Percentiles rank a stretch among this genome's conserved stretches.
These are phyloP conservation scores for Tryphoninae sp. DNA, from an alignment of 2,888 invertebrate species.

Conservation along the genomic window DNA sequence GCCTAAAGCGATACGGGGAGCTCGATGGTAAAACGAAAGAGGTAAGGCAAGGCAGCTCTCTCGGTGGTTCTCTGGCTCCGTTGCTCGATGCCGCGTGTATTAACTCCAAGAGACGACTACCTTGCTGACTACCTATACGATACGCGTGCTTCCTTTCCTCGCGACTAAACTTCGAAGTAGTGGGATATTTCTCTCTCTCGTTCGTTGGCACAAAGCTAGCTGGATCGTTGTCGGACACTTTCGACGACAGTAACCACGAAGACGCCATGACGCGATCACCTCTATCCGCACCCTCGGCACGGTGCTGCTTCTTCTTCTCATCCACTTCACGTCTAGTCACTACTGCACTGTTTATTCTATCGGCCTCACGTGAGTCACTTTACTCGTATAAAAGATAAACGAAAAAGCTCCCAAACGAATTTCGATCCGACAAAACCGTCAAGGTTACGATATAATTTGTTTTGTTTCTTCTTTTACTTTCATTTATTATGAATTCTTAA, in stretches of 20 bases:
- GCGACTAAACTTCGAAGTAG: slow-evolving; percentile 52
- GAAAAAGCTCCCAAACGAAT: background rate
- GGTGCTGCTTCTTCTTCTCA: slow-evolving; percentile 65
- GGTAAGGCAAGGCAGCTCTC: slow-evolving; percentile 69
- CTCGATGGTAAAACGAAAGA: slow-evolving; percentile 67
- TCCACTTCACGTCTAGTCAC: slow-evolving; percentile 71
- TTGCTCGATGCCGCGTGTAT: slow-evolving; percentile 32
- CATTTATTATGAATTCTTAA: background rate
- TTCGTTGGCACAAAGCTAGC: slow-evolving; percentile 72
- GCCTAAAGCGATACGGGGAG: slow-evolving; percentile 34
- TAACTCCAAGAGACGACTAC: slow-evolving; percentile 41
- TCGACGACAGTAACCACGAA: slow-evolving; percentile 79
- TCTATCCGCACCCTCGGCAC: slow-evolving; percentile 71
- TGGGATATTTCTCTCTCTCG: slow-evolving; percentile 60
- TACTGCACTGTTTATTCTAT: slow-evolving; percentile 70
- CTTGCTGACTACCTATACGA: slow-evolving; percentile 31
- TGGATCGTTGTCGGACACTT: slow-evolving; percentile 76
- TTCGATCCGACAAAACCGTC: background rate
- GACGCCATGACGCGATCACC: slow-evolving; percentile 80
- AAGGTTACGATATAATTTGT: too few relatives aligned
- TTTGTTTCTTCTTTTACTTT: background rate
- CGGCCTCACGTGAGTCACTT: slow-evolving; percentile 76
- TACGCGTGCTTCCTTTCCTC: slow-evolving; percentile 47
- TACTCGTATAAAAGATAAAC: background rate
- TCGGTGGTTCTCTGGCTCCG: slow-evolving; percentile 43